Evolutionary conservation across 2,113 vertebrate genomes (phyloP).

Genomic region (Ursus arctos): DNA sequence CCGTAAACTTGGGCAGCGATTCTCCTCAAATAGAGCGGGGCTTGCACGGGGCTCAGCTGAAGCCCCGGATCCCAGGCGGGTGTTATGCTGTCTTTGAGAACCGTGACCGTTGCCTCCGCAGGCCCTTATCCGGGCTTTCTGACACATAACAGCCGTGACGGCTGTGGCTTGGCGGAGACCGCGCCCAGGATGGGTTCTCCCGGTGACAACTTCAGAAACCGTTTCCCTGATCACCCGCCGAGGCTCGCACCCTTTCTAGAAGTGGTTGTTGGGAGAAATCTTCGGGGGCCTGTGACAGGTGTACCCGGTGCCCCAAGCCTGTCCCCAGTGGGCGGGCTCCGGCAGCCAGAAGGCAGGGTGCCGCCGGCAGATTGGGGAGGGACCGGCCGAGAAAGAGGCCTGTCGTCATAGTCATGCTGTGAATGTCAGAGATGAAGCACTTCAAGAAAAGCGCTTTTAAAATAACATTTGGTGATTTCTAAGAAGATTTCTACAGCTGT

Average conservation of each 20-base stretch:
- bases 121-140: not conserved
- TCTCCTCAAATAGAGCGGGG: not conserved
- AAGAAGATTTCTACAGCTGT: not conserved
- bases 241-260: fast-evolving
- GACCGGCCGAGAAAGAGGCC: not conserved
- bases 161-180: fast-evolving
- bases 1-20: fast-evolving
- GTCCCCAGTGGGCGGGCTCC: not conserved
- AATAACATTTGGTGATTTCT: not conserved
- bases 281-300: not conserved
- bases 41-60: fast-evolving
- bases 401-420: fast-evolving
- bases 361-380: not conserved
- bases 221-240: fast-evolving
- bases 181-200: not conserved
- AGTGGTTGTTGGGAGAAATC: not conserved
- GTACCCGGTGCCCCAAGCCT: not conserved
- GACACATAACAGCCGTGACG: fast-evolving
- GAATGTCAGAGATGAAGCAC: not conserved
- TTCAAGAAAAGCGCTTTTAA: not conserved
- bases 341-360: not conserved
- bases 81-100: fast-evolving
- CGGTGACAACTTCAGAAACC: not conserved
- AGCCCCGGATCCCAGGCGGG: not conserved
- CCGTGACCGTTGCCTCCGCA: fast-evolving